Percentiles rank a stretch among this genome's conserved stretches.
Conservation (phyloP, 23 tunicate genomes). For the Halocynthia aurantium region DNA sequence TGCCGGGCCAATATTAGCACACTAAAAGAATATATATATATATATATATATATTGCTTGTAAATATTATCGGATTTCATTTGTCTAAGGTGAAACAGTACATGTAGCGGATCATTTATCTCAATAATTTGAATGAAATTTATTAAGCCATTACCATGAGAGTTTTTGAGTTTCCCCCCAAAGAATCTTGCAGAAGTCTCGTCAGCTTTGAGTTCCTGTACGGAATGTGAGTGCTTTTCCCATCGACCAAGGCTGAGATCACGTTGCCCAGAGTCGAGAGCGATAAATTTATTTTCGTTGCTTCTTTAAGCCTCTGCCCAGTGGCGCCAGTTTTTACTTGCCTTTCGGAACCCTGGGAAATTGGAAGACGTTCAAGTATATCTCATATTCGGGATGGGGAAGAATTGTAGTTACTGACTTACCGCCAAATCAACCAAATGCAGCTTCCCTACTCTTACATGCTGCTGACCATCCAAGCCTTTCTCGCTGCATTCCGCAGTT, state of each 20-base stretch:
- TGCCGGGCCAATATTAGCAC: slow-evolving; percentile 98
- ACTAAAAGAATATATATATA: slow-evolving; percentile 13
- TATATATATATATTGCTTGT: no score
- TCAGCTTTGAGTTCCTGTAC: slow-evolving; percentile 92
- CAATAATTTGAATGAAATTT: not conserved
- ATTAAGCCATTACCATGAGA: slow-evolving; percentile 44
- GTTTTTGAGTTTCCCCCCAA: slow-evolving; percentile 99
- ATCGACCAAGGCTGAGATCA: slow-evolving; percentile 97
- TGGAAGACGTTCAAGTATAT: no score
- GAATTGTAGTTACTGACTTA: slow-evolving; percentile 6
- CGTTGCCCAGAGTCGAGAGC: slow-evolving; percentile 97
- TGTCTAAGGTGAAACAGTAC: not conserved
- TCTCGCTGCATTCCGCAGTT: slow-evolving; percentile 94
- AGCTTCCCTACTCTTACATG: slow-evolving; percentile 94
- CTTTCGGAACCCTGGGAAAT: slow-evolving; percentile 67
- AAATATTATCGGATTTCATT: not conserved
- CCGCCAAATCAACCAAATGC: slow-evolving; percentile 97
- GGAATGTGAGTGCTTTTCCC: slow-evolving; percentile 99
- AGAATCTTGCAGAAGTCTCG: slow-evolving; percentile 94
- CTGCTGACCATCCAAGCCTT: slow-evolving; percentile 84
- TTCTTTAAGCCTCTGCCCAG: slow-evolving; percentile 96
- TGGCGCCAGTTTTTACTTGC: slow-evolving; percentile 94
- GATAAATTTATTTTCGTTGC: slow-evolving; percentile 97
- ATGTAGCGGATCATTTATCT: not conserved
- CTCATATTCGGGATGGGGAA: no score